These are phyloP conservation scores for Deroplatys truncata DNA, from an alignment of 2,888 invertebrate species.

Conservation along the genomic window DNA sequence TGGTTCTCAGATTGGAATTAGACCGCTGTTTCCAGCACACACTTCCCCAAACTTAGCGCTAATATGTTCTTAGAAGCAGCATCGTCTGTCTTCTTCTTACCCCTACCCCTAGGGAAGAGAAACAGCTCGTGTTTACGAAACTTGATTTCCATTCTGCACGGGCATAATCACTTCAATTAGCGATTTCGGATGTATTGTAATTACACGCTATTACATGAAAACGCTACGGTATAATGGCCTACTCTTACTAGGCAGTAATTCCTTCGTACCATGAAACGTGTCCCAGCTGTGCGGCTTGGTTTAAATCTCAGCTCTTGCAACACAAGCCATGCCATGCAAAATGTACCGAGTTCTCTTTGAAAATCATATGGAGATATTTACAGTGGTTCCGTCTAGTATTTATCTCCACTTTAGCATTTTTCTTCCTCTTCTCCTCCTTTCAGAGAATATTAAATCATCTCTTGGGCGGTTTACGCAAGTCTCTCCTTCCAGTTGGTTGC, in stretches of 20 bases:
- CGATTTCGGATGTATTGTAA: constrained; percentile 22
- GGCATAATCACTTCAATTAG: constrained; percentile 26
- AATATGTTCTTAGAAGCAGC: not conserved
- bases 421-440: too few species aligned
- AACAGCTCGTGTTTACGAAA: not conserved
- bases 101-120: not conserved
- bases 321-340: too few species aligned
- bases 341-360: too few species aligned
- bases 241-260: not conserved
- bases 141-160: constrained; percentile 5
- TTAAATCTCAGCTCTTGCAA: not conserved
- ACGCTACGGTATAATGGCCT: constrained; percentile 11
- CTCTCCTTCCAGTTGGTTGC: too few species aligned
- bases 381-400: too few species aligned
- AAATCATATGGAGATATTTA: too few species aligned
- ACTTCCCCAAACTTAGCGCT: not conserved
- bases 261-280: not conserved
- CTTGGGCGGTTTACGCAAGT: too few species aligned
- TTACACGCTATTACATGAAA: constrained; percentile 24
- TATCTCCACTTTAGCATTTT: too few species aligned
- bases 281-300: not conserved
- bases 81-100: not conserved
- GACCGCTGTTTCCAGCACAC: not conserved
- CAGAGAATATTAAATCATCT: too few species aligned
- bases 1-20: not conserved